These are phyloP conservation scores for Thalpophila matura DNA, from an alignment of 2,888 invertebrate genomes.

Conservation along the genomic window DNA sequence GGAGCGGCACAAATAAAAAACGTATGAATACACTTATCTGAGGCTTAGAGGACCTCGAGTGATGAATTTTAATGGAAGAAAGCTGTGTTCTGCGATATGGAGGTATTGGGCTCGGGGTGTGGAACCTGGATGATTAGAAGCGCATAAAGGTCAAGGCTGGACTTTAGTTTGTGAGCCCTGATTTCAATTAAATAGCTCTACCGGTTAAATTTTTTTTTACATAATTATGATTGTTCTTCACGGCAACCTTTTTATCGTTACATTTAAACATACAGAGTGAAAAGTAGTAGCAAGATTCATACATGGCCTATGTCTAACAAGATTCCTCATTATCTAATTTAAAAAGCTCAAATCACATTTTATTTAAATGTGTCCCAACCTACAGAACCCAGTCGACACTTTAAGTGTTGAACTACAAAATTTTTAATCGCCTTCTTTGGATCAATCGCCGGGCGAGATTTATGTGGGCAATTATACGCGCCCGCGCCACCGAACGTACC, in stretches of 20 bases:
- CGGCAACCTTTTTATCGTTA: not conserved
- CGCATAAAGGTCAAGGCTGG: slow-evolving; percentile 11
- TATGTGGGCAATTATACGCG: slow-evolving; percentile 67
- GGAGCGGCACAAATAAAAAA: slow-evolving; percentile 64
- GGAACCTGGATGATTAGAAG: slow-evolving; percentile 35
- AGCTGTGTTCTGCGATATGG: slow-evolving; percentile 55
- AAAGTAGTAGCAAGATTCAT: not conserved
- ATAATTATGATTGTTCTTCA: not conserved
- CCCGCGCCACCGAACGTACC: slow-evolving; percentile 50
- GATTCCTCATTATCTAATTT: slow-evolving; percentile 1
- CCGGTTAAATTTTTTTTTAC: not conserved
- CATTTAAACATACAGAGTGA: too few species aligned
- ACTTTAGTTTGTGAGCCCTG: not conserved
- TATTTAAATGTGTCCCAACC: not conserved
- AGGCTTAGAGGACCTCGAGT: slow-evolving; percentile 55
- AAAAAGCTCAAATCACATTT: not conserved
- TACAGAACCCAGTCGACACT: slow-evolving; percentile 35
- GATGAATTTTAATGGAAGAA: slow-evolving; percentile 62
- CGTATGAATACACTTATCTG: slow-evolving; percentile 73
- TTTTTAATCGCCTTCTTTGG: slow-evolving; percentile 60
- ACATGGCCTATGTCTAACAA: slow-evolving; percentile 1
- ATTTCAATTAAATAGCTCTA: not conserved
- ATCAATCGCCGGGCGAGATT: slow-evolving; percentile 69
- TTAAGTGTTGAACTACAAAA: slow-evolving; percentile 58
- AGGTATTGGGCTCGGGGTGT: slow-evolving; percentile 14